These are phyloP conservation scores for Buceros bicornis DNA, from an alignment of 2,797 vertebrate species.

Conservation along the genomic window DNA sequence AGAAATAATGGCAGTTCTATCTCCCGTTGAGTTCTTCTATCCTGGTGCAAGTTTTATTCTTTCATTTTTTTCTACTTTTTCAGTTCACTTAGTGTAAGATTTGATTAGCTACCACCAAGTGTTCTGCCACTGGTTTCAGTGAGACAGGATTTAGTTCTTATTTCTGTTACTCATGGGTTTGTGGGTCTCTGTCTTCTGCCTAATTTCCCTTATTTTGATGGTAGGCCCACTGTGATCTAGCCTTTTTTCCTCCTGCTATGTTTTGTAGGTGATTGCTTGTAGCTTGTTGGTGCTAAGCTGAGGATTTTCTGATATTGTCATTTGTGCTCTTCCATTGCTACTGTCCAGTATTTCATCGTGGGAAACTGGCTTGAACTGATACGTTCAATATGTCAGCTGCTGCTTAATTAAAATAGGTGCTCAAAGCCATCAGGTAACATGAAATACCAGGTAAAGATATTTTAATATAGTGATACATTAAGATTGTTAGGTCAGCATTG, in stretches of 20 bases:
- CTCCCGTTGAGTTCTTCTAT: neutral
- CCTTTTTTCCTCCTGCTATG: neutral
- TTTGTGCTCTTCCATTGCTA: neutral
- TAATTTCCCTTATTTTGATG: neutral
- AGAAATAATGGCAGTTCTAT: neutral
- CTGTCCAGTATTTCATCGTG: neutral
- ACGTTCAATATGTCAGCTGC: neutral
- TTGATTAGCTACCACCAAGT: neutral
- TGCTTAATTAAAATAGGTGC: slow-evolving; percentile 29
- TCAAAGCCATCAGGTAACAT: neutral
- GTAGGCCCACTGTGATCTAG: neutral
- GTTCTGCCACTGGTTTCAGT: neutral
- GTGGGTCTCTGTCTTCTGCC: neutral
- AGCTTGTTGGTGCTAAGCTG: neutral
- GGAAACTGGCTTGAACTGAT: neutral
- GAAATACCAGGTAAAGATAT: slow-evolving; percentile 9
- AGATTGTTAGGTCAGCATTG: neutral
- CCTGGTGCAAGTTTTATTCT: neutral
- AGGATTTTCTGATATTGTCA: neutral
- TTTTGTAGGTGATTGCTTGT: neutral
- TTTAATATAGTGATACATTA: slow-evolving; percentile 1
- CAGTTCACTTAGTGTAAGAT: accelerated
- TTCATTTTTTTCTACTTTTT: neutral
- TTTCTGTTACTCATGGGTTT: neutral
- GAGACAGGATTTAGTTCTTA: neutral